Evolutionary conservation across 2,888 invertebrate species (phyloP).

Genomic region (Tachina fera): DNA sequence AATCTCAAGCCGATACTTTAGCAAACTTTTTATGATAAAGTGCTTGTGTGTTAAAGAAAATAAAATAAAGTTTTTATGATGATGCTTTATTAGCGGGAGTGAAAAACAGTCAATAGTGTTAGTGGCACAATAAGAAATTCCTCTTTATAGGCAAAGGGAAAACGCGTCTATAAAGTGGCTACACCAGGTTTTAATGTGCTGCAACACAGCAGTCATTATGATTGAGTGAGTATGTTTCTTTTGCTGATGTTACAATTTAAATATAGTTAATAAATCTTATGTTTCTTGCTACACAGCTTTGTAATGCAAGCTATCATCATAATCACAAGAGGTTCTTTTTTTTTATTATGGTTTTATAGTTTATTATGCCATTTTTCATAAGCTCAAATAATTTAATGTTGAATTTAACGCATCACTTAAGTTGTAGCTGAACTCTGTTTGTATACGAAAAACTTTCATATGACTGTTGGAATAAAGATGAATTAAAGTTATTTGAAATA

Average conservation of each 20-base stretch:
- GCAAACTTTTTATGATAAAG: constrained; percentile 58
- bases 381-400: constrained; percentile 42
- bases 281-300: not conserved
- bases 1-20: not conserved
- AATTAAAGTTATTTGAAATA: constrained; percentile 44
- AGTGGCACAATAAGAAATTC: constrained; percentile 28
- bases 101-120: constrained; percentile 39
- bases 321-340: not conserved
- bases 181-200: constrained; percentile 51
- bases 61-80: constrained; percentile 67
- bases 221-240: not conserved
- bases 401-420: constrained; percentile 46
- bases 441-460: constrained; percentile 37
- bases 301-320: constrained; percentile 3
- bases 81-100: constrained; percentile 65
- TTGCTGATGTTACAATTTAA: not conserved
- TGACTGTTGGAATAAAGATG: not conserved
- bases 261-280: constrained; percentile 32
- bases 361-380: constrained; percentile 32
- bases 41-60: constrained; percentile 57
- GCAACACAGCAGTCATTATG: constrained; percentile 52
- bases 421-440: constrained; percentile 3
- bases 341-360: not conserved
- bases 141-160: constrained; percentile 5
- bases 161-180: constrained; percentile 11